Base-by-base conservation (phyloP, 1,140 invertebrate species). In the Zaprionus ornatus region DNA sequence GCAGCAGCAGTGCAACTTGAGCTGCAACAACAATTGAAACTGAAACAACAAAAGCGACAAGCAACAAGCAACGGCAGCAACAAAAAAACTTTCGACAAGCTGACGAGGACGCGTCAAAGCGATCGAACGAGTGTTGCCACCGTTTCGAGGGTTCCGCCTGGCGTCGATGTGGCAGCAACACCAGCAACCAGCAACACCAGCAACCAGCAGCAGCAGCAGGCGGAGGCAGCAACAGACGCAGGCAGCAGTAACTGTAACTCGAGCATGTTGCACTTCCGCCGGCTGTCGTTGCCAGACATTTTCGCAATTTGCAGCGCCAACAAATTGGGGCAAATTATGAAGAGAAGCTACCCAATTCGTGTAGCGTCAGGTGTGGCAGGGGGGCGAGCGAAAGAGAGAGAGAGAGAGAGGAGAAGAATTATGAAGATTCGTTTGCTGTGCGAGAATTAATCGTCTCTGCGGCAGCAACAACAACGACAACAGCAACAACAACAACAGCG, bases 221-320 rank as follows among this genome's bases (percentile, higher is more conserved):
- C 60, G 62, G 48, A 9, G 29, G 45, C 66, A 74, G 45, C 19
- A 62, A 23, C 32, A n/a, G n/a, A n/a, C n/a, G n/a, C n/a, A n/a
- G n/a, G n/a, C n/a, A 65, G 5, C 45, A 65, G 68, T 59, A 64
- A 67, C 66, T 63, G 84, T 78, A 75, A 84, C 80, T 84, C 77
- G 84, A 84, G 84, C 83, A 88, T 88, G 83, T 87, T 87, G 84
- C 84, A 87, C 84, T 87, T 87, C 84, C 84, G 82, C 81, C 84
- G 65, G 74, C 83, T 83, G 83, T 86, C 83, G 83, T 86, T 88
- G 80, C 78, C 84, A 75, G 81, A 85, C 78, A 65, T 81, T 85
- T 81, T 61, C 74, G 85, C 84, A 90, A 88, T 88, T 90, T 88
- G 84, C 84, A 90, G 81, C 74, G 82, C 86, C 84, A 88, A 81